Evolutionary conservation across 64 coral and sea anemone species (phyloP).

Genomic region (Actinia tenebrosa): DNA sequence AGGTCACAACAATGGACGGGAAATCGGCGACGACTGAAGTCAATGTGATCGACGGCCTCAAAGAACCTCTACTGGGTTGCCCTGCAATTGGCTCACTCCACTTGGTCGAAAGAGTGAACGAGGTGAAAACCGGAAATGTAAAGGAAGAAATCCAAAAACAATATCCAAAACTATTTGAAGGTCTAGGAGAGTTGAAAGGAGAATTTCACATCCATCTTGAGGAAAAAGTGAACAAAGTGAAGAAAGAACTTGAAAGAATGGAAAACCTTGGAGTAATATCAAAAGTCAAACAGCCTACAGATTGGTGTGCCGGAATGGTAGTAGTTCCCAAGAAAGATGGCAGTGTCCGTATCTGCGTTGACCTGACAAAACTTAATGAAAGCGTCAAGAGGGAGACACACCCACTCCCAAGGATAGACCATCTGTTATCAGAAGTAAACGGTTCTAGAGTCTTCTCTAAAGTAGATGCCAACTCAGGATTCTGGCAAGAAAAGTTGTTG

Average conservation of each 20-base stretch:
- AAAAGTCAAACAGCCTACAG: conserved; percentile 4
- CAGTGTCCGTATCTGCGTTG: neutral
- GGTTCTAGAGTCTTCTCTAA: too few relatives aligned
- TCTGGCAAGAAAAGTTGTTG: neutral
- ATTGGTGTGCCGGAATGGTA: conserved; percentile 43
- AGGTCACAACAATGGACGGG: too few relatives aligned
- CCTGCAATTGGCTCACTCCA: conserved; percentile 18
- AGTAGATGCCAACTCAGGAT: too few relatives aligned
- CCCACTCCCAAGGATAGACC: neutral
- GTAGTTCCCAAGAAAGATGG: conserved; percentile 38
- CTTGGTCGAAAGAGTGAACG: conserved; percentile 9
- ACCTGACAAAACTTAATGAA: neutral
- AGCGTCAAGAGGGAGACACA: neutral
- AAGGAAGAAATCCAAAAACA: neutral
- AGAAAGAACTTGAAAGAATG: conserved; percentile 12
- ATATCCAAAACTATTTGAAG: neutral
- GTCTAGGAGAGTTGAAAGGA: neutral
- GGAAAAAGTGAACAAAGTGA: neutral
- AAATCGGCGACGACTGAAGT: too few relatives aligned
- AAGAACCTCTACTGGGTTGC: conserved; percentile 13
- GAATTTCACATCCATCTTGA: neutral
- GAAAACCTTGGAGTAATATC: neutral
- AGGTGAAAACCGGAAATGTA: neutral
- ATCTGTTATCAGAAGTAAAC: neutral
- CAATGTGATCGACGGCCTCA: conserved; percentile 18